phyloP scores from a whole-genome alignment of 2,888 invertebrate genomes.

The Drosophila eohydei region DNA sequence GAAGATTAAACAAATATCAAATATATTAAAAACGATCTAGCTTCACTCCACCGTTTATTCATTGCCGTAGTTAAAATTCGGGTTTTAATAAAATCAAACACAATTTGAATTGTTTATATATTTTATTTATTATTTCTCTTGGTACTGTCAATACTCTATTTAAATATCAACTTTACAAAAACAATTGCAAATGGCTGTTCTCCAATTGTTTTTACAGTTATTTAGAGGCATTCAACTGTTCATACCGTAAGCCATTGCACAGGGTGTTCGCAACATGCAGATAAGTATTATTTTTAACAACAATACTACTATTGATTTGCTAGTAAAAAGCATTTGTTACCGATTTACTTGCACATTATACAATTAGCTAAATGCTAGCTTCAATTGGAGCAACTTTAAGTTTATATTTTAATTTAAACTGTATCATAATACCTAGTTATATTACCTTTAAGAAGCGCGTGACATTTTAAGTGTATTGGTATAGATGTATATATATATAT shows the following conservation, averaged over 20 bases:
- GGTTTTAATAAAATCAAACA: neutral
- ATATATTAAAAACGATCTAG: no score
- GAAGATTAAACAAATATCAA: no score
- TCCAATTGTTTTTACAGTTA: conserved; percentile 64
- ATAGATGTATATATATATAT: conserved; percentile 7
- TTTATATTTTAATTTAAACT: neutral
- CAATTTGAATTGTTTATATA: neutral
- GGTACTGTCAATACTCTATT: conserved; percentile 62
- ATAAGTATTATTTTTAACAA: conserved; percentile 12
- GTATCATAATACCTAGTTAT: conserved; percentile 18
- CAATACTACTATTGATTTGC: conserved; percentile 21
- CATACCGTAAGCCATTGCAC: conserved; percentile 56
- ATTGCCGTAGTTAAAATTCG: neutral
- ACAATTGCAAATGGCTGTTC: conserved; percentile 77
- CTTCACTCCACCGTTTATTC: neutral
- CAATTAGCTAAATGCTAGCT: conserved; percentile 22
- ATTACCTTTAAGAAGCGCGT: conserved; percentile 12
- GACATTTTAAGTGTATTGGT: conserved; percentile 2
- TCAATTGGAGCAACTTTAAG: neutral
- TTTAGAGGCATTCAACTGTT: neutral
- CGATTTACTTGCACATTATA: conserved; percentile 47
- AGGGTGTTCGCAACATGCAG: conserved; percentile 48
- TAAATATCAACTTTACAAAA: conserved; percentile 16
- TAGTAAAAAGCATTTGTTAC: conserved; percentile 75
- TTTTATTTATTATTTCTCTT: conserved; percentile 29